Evolutionary conservation across 1,140 invertebrate species (phyloP).

Genomic region (Musca domestica): DNA sequence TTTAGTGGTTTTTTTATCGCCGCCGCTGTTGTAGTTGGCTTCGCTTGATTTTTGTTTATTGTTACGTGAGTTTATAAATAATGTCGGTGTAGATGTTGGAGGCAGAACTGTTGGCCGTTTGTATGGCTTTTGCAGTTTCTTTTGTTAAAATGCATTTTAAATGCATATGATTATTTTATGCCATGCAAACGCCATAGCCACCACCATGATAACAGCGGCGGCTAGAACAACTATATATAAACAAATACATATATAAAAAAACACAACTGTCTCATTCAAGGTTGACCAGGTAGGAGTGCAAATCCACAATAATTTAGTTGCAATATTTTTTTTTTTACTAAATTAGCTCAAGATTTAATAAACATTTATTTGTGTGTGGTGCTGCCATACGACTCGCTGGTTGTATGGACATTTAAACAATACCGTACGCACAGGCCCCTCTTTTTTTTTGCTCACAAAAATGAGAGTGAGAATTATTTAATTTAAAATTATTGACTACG

Average conservation of each 20-base stretch:
- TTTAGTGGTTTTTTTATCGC: too few species aligned
- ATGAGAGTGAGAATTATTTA: too few species aligned
- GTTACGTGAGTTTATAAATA: slow-evolving; percentile 14
- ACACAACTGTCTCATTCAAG: slow-evolving; percentile 10
- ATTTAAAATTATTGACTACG: too few species aligned
- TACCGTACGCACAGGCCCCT: too few species aligned
- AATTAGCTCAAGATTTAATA: too few species aligned
- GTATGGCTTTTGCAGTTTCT: not conserved
- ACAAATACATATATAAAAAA: too few species aligned
- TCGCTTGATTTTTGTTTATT: not conserved
- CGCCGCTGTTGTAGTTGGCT: not conserved
- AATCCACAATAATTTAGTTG: slow-evolving; percentile 1
- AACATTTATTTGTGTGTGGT: too few species aligned
- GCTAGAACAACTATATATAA: not conserved
- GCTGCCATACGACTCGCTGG: too few species aligned
- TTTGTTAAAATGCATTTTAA: slow-evolving; percentile 4
- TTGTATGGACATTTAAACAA: too few species aligned
- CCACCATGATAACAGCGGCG: not conserved
- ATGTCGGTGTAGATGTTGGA: too few species aligned
- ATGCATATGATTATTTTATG: slow-evolving; percentile 17
- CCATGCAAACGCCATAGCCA: not conserved
- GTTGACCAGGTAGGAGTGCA: slow-evolving; percentile 20
- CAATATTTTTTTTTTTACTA: slow-evolving; percentile 1
- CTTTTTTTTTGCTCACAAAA: too few species aligned
- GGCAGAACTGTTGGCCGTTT: not conserved